Conservation (phyloP, 2,888 invertebrate genomes). For the Agrotis segetum region DNA sequence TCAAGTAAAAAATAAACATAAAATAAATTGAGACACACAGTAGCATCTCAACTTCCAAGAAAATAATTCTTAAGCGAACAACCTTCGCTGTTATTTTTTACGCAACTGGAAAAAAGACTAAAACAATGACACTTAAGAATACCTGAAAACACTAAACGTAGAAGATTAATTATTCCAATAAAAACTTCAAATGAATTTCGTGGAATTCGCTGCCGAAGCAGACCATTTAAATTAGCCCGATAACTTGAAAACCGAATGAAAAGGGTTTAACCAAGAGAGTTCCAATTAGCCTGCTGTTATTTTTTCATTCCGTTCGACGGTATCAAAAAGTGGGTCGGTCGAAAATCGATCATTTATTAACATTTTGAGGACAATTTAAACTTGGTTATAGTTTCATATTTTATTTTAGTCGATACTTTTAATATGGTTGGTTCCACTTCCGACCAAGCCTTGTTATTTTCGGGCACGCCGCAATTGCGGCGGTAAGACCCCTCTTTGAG, state of each 20-base stretch:
- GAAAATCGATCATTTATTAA: slow-evolving; percentile 72
- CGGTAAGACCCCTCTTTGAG: too few species aligned
- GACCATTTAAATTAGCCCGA: slow-evolving; percentile 89
- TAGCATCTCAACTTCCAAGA: neutral
- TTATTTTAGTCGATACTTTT: slow-evolving; percentile 12
- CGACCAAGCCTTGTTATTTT: too few species aligned
- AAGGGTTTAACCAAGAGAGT: slow-evolving; percentile 87
- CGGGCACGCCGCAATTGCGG: too few species aligned
- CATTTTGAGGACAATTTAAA: slow-evolving; percentile 48
- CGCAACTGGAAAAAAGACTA: slow-evolving; percentile 21
- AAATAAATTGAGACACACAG: too few species aligned
- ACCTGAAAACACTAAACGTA: slow-evolving; percentile 59
- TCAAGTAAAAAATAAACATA: too few species aligned
- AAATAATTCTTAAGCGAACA: slow-evolving; percentile 1
- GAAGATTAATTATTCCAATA: slow-evolving; percentile 73
- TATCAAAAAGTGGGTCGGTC: slow-evolving; percentile 81
- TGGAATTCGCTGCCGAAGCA: slow-evolving; percentile 83
- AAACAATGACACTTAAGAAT: slow-evolving; percentile 51
- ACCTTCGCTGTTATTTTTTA: slow-evolving; percentile 12
- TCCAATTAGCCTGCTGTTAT: slow-evolving; percentile 91
- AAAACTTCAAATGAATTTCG: slow-evolving; percentile 79
- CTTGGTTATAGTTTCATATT: slow-evolving; percentile 32
- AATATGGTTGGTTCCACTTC: neutral
- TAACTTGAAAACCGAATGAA: slow-evolving; percentile 88
- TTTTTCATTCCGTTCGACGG: slow-evolving; percentile 85